phyloP scores from a whole-genome alignment of 2,888 invertebrate genomes.

The Unio delphinus region DNA sequence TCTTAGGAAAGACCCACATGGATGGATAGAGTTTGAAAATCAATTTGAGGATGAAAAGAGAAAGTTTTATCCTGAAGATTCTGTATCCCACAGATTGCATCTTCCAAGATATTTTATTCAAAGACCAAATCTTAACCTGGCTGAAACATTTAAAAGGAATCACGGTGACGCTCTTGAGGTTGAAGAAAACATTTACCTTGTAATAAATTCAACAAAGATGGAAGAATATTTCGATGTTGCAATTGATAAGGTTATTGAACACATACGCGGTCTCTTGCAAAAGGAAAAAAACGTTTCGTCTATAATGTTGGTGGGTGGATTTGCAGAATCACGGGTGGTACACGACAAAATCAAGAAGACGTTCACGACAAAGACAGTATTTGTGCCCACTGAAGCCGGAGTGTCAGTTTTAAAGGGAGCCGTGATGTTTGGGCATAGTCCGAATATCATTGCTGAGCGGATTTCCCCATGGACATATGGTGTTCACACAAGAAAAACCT shows the following conservation, averaged over 20 bases:
- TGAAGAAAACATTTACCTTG: conserved; percentile 15
- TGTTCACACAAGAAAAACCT: conserved; percentile 22
- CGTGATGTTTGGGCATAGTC: conserved; percentile 35
- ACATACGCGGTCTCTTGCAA: conserved; percentile 16
- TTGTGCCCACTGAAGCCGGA: conserved; percentile 23
- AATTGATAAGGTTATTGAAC: conserved; percentile 15
- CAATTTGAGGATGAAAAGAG: conserved; percentile 29
- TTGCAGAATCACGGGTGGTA: conserved; percentile 32
- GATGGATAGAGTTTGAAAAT: conserved; percentile 25
- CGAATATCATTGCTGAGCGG: conserved; percentile 25
- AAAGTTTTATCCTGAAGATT: conserved; percentile 12
- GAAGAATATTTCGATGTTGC: conserved; percentile 17
- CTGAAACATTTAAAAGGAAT: conserved; percentile 10
- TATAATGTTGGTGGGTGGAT: conserved; percentile 35
- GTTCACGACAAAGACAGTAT: conserved; percentile 17
- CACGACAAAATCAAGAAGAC: conserved; percentile 16
- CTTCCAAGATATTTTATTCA: conserved; percentile 4
- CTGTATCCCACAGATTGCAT: background rate
- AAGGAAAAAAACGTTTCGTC: conserved; percentile 15
- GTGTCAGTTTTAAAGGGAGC: conserved; percentile 35
- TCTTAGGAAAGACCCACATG: background rate
- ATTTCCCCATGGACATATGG: conserved; percentile 37
- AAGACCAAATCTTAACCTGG: conserved; percentile 7
- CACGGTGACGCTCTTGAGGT: conserved; percentile 10
- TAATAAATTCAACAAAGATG: conserved; percentile 20